Evolutionary conservation across 1,140 invertebrate genomes (phyloP), one percentile per base, ranked within the genome.

Genomic region (Acromyrmex heyeri): DNA sequence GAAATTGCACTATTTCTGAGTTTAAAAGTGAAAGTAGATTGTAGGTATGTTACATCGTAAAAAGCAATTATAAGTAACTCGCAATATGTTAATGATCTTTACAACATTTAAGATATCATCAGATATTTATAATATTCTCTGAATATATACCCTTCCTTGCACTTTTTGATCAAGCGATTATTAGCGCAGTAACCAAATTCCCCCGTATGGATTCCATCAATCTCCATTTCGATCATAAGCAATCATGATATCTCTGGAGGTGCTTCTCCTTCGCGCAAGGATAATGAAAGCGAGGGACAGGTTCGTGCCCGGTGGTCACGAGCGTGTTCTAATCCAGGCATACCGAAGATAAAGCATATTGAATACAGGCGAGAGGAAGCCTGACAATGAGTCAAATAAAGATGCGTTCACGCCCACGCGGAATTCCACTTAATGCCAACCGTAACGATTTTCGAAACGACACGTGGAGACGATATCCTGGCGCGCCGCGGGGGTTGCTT

Each of bases 351-450:
- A 89, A 78, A 81, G n/a, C 27, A 24, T 61, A 75, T 53, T 55
- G 69, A 64, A 38, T 57, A 64, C 38, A 62, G 6, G 69, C 48
- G 12, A 59, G 61, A 81, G 59, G 59, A 61, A 75, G n/a, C 59
- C 55, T 50, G 48, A 90, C 85, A 90, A 90, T 87, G 72, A 90
- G 53, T 62, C 53, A 62, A 90, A 90, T 83, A 89, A 83, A 90
- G 78, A 89, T 53, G 55, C 57, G 65, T 12, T 61, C 85, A 73
- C 88, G 70, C 88, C 88, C 72, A 90, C 78, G 67, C 48, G 24
- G 73, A 65, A 55, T 59, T 67, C 18, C 27, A 44, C 21, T 16
- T 83, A 89, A 83, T 85, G 24, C 88, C 73, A 16, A 57, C n/a
- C 14, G 55, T 72, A 81, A 75, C 85, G 78, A 89, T 89, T 90